Base-by-base conservation (phyloP, 92 coral and sea anemone genomes). In the Zoanthus solanderi region DNA sequence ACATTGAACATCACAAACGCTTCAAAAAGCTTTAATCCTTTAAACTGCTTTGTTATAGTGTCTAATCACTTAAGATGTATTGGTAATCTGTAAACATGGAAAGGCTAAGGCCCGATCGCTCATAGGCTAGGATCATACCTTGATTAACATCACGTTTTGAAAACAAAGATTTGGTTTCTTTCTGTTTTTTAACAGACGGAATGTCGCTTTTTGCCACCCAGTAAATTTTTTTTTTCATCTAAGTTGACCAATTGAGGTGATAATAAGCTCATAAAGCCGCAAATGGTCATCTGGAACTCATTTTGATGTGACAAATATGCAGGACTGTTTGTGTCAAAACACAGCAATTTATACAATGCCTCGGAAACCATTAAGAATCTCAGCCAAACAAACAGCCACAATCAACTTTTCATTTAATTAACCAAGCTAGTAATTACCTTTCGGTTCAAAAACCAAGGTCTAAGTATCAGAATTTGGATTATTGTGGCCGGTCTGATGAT, bases 251-350 rank as follows among this genome's bases (percentile, higher is more conserved):
- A 79, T 79, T 79, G 84, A 79, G 37, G 84, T 79, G 84, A 12
- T 79, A 79, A 79, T 79, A 65, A 57, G 84, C 84, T 79, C 84
- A 79, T 79, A 79, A 79, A 79, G 32, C 84, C 84, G n/a, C 72
- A 79, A 37, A 79, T 79, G 32, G 32, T 32, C 84, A 79, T 79
- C 84, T 79, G 84, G 84, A 79, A 79, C 72, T 9, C 84, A 79
- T 79, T 48, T 60, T 68, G 56, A 60, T 9, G 31, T 79, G 72
- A 79, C 84, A 79, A 79, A 79, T 78, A 9, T n/a, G 48, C 63
- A 31, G 71, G 71, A 79, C 84, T 8, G 58, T 79, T 79, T 58
- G 56, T 79, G 56, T 66, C 71, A 57, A 79, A 79, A 57, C 14
- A 69, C 32, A 72, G 34, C 45, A 75, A 75, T 75, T 46, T 75